phyloP scores from a whole-genome alignment of 2,113 vertebrate species.

The Seriola quinqueradiata region DNA sequence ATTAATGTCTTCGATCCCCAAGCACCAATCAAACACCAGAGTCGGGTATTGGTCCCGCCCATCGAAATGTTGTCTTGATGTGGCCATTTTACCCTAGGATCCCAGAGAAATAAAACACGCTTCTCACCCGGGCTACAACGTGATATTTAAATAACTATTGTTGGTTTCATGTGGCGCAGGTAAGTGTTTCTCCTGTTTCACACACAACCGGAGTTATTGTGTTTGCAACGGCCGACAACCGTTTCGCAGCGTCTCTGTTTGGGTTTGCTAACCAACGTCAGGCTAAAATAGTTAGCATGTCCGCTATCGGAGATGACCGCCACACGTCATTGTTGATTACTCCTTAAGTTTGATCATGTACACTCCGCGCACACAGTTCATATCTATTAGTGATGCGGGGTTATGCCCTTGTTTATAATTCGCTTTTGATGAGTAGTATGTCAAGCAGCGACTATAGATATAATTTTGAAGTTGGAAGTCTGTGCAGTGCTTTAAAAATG shows the following conservation, averaged over 20 bases:
- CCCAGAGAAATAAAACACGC: constrained; percentile 31
- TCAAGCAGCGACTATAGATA: background rate
- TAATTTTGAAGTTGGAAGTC: constrained; percentile 31
- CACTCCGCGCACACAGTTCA: fast-evolving
- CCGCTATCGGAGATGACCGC: constrained; percentile 72
- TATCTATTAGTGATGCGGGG: background rate
- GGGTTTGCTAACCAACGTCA: constrained; percentile 23
- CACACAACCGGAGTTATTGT: background rate
- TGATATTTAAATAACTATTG: constrained; percentile 3
- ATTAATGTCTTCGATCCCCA: background rate
- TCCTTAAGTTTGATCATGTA: background rate
- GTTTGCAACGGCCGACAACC: background rate
- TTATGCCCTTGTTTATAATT: background rate
- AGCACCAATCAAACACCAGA: constrained; percentile 59
- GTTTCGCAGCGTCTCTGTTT: background rate
- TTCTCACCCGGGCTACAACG: constrained; percentile 1
- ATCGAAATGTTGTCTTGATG: constrained; percentile 55
- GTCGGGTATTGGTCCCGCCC: constrained; percentile 41
- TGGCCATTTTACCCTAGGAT: constrained; percentile 81
- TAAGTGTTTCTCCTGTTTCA: constrained; percentile 44
- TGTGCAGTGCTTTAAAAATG: background rate
- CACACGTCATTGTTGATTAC: constrained; percentile 70
- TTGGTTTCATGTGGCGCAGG: constrained; percentile 34
- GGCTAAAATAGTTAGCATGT: constrained; percentile 64
- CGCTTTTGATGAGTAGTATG: background rate